A percentile compares a stretch with the other conserved stretches of the same genome.
These are phyloP conservation scores for Hirtodrosophila confusa DNA, from an alignment of 2,888 invertebrate genomes.

Conservation along the genomic window DNA sequence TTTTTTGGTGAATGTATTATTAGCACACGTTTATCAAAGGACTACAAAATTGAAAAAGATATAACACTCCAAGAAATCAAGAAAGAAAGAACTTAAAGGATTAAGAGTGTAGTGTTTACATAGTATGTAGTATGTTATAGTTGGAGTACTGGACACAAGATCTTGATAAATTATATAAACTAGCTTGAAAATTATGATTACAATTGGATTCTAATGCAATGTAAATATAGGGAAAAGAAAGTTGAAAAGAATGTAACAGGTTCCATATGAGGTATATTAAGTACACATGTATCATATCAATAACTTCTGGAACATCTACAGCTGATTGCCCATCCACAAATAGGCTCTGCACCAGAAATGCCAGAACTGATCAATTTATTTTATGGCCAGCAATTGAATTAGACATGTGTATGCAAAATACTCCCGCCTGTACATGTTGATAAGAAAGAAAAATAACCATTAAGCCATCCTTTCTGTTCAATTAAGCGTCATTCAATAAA, in stretches of 20 bases:
- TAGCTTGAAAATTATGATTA: no score
- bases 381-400: conserved; percentile 22
- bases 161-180: no score
- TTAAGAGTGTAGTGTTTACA: no score
- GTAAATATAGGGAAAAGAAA: no score
- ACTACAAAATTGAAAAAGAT: not conserved
- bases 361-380: conserved; percentile 9
- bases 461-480: conserved; percentile 7
- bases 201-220: no score
- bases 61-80: not conserved
- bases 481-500: conserved; percentile 17
- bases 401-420: conserved; percentile 3
- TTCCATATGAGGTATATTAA: no score
- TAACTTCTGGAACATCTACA: no score
- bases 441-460: conserved; percentile 3
- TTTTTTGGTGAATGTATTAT: conserved; percentile 14
- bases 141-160: no score
- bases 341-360: conserved; percentile 3
- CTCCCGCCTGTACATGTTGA: conserved; percentile 4
- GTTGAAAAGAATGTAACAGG: no score
- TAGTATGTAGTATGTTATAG: no score
- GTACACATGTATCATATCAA: no score
- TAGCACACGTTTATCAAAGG: conserved; percentile 5
- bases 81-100: no score
- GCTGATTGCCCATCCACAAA: conserved; percentile 1